phyloP scores from a whole-genome alignment of 2,888 invertebrate genomes.

The Catonia carolina region DNA sequence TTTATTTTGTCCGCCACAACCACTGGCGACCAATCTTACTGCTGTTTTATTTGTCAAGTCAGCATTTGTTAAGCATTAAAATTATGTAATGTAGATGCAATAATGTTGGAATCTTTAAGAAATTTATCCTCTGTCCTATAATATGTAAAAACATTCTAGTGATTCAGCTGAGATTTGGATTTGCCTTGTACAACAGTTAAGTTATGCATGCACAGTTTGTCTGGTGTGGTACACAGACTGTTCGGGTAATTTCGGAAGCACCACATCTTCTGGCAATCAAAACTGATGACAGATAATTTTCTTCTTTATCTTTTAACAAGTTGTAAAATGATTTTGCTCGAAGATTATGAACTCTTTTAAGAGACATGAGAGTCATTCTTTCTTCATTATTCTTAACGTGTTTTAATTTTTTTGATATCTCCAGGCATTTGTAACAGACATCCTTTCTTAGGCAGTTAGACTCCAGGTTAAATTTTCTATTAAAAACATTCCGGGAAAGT shows the following conservation, averaged over 20 bases:
- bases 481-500: neutral
- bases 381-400: neutral
- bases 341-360: neutral
- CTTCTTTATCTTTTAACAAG: neutral
- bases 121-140: neutral
- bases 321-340: neutral
- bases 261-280: constrained; percentile 3
- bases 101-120: neutral
- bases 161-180: neutral
- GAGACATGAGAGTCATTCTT: neutral
- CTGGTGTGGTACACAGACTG: constrained; percentile 13
- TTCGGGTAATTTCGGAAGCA: constrained; percentile 1
- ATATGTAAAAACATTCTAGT: neutral
- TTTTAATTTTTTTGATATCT: neutral
- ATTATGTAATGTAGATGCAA: neutral
- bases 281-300: neutral
- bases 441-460: neutral
- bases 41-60: neutral
- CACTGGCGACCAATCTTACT: neutral
- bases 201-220: neutral
- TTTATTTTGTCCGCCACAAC: neutral
- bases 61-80: neutral
- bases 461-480: neutral
- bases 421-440: neutral
- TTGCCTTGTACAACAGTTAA: neutral